These are phyloP conservation scores for Bradysia coprophila DNA, from an alignment of 1,140 invertebrate species.

Conservation along the genomic window DNA sequence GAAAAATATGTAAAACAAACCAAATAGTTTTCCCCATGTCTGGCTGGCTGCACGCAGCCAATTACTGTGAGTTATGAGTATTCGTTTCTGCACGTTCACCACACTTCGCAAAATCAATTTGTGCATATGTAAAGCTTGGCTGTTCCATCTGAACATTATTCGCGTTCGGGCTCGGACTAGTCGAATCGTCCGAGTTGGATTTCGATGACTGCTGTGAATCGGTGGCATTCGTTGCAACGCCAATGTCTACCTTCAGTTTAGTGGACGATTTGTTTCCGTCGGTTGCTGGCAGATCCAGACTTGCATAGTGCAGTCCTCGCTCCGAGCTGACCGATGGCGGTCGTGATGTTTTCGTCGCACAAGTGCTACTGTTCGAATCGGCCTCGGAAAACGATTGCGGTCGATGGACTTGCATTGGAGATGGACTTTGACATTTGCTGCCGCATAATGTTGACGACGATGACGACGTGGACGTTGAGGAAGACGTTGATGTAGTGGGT, in stretches of 20 bases:
- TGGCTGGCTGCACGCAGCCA: too few species aligned
- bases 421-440: conserved; percentile 1
- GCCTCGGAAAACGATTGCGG: conserved; percentile 2
- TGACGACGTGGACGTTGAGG: conserved; percentile 5
- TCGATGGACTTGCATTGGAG: conserved; percentile 4
- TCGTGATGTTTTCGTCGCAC: conserved; percentile 12
- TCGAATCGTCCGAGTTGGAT: conserved; percentile 2
- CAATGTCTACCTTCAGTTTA: conserved; percentile 3
- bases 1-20: too few species aligned
- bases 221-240: conserved; percentile 7
- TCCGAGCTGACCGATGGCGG: conserved; percentile 26
- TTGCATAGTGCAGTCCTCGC: conserved; percentile 40
- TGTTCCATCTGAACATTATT: conserved; percentile 23
- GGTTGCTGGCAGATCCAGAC: conserved; percentile 33
- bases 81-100: too few species aligned
- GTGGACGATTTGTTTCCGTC: conserved; percentile 1
- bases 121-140: conserved; percentile 40
- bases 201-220: conserved; percentile 4
- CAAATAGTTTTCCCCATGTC: too few species aligned
- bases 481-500: conserved; percentile 1
- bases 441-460: conserved; percentile 4
- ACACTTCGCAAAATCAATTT: conserved; percentile 49
- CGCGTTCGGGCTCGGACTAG: conserved; percentile 14
- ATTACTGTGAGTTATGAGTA: too few species aligned
- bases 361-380: not conserved